A percentile compares a stretch with the other conserved stretches of the same genome.
Conservation (phyloP, 2,797 vertebrate genomes). For the Anolis apletophallus region DNA sequence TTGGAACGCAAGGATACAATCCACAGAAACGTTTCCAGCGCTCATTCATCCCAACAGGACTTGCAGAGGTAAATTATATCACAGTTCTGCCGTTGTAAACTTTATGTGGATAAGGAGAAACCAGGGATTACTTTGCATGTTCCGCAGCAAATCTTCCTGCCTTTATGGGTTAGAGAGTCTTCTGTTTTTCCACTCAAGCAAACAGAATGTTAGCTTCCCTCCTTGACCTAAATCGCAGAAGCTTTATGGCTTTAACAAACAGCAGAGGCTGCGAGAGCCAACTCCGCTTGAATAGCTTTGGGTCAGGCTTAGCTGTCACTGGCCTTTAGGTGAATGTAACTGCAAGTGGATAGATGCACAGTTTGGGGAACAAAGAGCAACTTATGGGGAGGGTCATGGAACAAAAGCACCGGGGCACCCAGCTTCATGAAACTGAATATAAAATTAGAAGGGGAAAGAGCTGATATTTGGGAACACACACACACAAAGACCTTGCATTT, state of each 20-base stretch:
- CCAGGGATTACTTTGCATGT: not conserved
- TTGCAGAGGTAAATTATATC: not conserved
- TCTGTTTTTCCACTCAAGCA: not conserved
- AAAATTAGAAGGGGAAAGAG: not conserved
- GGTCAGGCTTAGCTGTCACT: not conserved
- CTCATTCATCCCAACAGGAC: not conserved
- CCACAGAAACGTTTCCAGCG: not conserved
- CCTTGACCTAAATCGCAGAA: conserved; percentile 9
- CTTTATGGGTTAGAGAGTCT: not conserved
- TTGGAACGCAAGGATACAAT: not conserved
- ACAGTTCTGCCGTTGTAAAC: not conserved
- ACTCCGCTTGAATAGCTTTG: not conserved
- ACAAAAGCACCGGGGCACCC: not conserved
- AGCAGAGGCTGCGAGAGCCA: not conserved
- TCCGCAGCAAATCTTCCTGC: not conserved
- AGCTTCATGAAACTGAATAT: not conserved
- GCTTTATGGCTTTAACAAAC: conserved; percentile 23
- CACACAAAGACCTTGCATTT: not conserved
- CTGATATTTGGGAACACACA: not conserved
- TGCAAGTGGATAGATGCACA: not conserved
- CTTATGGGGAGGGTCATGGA: not conserved
- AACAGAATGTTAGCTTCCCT: conserved; percentile 11
- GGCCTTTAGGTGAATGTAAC: not conserved
- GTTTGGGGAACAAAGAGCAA: not conserved
- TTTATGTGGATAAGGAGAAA: not conserved